A percentile compares a stretch with the other conserved stretches of the same genome.
phyloP scores from a whole-genome alignment of 2,797 vertebrate genomes.

The Macrochelys suwanniensis region DNA sequence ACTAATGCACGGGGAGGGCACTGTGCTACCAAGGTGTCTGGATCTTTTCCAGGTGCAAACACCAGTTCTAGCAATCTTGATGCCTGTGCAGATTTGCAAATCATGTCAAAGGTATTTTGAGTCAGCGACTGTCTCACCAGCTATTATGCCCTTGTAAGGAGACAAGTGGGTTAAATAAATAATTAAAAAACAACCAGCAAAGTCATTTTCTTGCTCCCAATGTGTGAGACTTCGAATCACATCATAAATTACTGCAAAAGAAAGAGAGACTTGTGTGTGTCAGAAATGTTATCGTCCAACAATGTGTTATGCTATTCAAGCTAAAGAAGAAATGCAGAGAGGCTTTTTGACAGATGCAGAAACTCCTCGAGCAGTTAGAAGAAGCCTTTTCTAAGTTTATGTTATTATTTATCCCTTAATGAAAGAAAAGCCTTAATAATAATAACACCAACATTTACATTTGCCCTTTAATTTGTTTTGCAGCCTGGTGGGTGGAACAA shows the following conservation, averaged over 20 bases:
- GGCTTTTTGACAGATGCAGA: background rate
- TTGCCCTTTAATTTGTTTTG: constrained; percentile 43
- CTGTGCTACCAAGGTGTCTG: background rate
- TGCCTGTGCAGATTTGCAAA: constrained; percentile 8
- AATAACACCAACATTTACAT: background rate
- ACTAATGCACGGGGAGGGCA: background rate
- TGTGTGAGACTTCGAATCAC: background rate
- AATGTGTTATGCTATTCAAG: background rate
- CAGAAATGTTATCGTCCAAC: background rate
- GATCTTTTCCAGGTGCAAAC: background rate
- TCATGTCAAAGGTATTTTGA: constrained; percentile 42
- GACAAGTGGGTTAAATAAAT: constrained; percentile 56
- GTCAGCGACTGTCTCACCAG: constrained; percentile 38
- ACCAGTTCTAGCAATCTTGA: constrained; percentile 3
- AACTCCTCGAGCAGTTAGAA: background rate
- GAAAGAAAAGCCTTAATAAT: background rate
- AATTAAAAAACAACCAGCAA: background rate
- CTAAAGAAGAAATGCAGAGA: constrained; percentile 11
- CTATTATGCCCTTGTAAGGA: constrained; percentile 49
- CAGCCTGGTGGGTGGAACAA: background rate
- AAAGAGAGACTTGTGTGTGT: background rate
- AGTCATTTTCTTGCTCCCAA: background rate
- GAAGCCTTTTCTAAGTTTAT: constrained; percentile 19
- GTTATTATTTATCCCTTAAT: background rate
- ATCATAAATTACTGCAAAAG: background rate